phyloP scores from a whole-genome alignment of 2,797 vertebrate species.

The Phalloptychus januarius region DNA sequence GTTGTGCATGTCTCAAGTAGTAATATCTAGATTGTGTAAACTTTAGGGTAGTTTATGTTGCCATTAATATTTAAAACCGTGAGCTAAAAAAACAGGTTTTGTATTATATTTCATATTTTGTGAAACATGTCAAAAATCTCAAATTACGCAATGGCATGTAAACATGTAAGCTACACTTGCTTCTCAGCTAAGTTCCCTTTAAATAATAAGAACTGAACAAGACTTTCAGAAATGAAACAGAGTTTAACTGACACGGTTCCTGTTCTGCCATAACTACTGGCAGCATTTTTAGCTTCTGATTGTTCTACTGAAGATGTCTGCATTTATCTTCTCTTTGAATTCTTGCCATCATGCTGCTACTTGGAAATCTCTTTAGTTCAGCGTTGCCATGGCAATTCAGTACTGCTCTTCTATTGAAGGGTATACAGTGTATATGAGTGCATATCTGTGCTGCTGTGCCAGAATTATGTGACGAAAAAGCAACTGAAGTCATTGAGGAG shows the following conservation, averaged over 20 bases:
- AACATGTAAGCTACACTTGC: not conserved
- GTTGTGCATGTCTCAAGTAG: not conserved
- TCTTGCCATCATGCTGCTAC: slow-evolving; percentile 32
- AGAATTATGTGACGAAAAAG: slow-evolving; percentile 50
- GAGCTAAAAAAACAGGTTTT: not conserved
- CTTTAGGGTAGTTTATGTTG: not conserved
- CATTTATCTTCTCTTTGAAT: slow-evolving; percentile 48
- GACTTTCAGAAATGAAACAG: not conserved
- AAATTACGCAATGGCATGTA: not conserved
- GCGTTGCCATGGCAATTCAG: slow-evolving; percentile 75
- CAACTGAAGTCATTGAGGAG: slow-evolving; percentile 41
- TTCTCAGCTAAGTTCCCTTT: not conserved
- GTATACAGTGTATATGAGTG: slow-evolving; percentile 22
- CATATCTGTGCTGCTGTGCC: slow-evolving; percentile 34
- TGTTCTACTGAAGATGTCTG: slow-evolving; percentile 37
- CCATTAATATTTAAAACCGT: not conserved
- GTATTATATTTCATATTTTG: not conserved
- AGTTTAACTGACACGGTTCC: not conserved
- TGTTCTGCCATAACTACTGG: slow-evolving; percentile 11
- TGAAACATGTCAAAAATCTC: not conserved
- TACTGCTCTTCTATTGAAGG: slow-evolving; percentile 50
- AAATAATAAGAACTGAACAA: not conserved
- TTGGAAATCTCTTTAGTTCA: slow-evolving; percentile 63
- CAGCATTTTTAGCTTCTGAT: slow-evolving; percentile 27
- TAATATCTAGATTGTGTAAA: not conserved